Conservation (phyloP, 2,797 vertebrate species). For the Artibeus lituratus region DNA sequence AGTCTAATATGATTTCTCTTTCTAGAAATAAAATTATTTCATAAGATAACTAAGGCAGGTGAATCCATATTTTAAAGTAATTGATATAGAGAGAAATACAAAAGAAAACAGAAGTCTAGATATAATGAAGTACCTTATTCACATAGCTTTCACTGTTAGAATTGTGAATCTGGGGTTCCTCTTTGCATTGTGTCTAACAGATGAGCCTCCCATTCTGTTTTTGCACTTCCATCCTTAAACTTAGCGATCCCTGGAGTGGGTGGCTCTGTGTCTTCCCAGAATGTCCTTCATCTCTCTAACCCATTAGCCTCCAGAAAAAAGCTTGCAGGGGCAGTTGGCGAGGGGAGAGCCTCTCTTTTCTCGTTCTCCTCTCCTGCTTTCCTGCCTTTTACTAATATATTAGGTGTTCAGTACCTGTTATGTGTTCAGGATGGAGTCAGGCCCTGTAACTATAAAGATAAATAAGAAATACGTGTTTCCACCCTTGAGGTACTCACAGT, state of each 20-base stretch:
- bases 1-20: slow-evolving; percentile 14
- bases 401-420: background rate
- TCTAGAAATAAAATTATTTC: slow-evolving; percentile 26
- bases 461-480: background rate
- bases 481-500: background rate
- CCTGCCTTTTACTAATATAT: background rate
- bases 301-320: background rate
- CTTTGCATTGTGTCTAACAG: background rate
- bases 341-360: background rate
- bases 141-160: background rate
- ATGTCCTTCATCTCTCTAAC: background rate
- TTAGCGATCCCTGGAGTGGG: background rate
- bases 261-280: background rate
- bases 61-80: background rate
- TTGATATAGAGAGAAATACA: background rate
- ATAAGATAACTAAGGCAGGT: background rate
- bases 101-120: background rate
- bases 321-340: background rate
- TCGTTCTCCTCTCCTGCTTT: background rate
- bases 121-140: background rate
- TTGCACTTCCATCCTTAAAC: background rate
- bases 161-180: background rate
- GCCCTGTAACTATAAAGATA: background rate
- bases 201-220: background rate
- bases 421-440: background rate